phyloP scores from a whole-genome alignment of 2,113 vertebrate species.

The Proterorhinus semilunaris region DNA sequence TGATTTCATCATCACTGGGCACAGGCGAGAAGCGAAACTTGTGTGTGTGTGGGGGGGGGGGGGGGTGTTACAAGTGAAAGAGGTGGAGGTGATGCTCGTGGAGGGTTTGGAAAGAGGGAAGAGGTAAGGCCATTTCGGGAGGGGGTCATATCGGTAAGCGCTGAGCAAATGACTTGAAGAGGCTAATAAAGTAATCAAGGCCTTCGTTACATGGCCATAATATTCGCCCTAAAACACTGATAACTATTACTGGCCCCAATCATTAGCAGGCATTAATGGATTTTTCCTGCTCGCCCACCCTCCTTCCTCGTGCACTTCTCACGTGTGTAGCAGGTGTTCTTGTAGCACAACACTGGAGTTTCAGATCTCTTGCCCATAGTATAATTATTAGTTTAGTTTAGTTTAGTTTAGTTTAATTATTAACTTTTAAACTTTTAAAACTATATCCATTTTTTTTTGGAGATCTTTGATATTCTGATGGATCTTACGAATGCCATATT shows the following conservation, averaged over 20 bases:
- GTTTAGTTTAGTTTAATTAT: neutral
- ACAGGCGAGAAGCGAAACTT: constrained; percentile 45
- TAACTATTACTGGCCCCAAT: constrained; percentile 77
- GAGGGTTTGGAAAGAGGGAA: constrained; percentile 36
- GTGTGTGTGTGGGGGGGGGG: no score
- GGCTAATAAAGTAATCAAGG: constrained; percentile 81
- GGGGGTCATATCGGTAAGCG: constrained; percentile 71
- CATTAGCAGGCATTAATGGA: constrained; percentile 74
- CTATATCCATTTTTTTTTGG: no score
- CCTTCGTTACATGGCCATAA: constrained; percentile 81
- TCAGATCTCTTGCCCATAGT: neutral
- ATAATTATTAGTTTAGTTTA: no score
- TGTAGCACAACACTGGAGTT: neutral
- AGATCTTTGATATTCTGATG: no score
- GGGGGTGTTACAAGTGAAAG: constrained; percentile 16
- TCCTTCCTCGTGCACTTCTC: neutral
- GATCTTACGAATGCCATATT: no score
- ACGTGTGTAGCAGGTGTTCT: neutral
- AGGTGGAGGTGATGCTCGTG: constrained; percentile 42
- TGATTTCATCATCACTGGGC: constrained; percentile 81
- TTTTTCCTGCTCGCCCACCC: constrained; percentile 41
- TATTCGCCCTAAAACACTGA: constrained; percentile 80
- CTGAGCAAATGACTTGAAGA: constrained; percentile 78
- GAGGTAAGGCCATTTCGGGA: constrained; percentile 41
- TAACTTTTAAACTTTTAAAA: no score